Conservation (phyloP, 2,888 invertebrate genomes). For the Clitarchus hookeri region DNA sequence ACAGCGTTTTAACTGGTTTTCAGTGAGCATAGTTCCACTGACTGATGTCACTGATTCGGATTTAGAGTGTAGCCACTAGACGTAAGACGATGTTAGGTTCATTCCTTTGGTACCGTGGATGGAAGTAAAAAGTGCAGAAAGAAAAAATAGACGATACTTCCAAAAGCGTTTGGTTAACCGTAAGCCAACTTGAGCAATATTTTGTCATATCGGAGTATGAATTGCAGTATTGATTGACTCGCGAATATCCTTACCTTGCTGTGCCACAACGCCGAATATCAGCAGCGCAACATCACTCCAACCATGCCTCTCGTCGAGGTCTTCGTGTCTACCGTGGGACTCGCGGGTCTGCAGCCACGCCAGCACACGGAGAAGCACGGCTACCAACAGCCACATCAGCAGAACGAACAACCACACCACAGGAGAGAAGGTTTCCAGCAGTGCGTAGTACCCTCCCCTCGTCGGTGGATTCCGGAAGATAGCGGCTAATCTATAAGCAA, state of each 20-base stretch:
- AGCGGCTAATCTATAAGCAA: slow-evolving; percentile 52
- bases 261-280: slow-evolving; percentile 25
- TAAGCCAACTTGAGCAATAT: too few relatives aligned
- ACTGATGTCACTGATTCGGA: too few relatives aligned
- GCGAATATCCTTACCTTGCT: slow-evolving; percentile 34
- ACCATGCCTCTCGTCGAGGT: background rate
- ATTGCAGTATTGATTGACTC: too few relatives aligned
- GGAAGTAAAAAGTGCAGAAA: too few relatives aligned
- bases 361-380: slow-evolving; percentile 29
- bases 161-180: too few relatives aligned
- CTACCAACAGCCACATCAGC: slow-evolving; percentile 39
- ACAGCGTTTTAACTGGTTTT: too few relatives aligned
- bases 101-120: too few relatives aligned
- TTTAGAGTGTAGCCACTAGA: too few relatives aligned
- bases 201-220: too few relatives aligned
- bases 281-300: slow-evolving; percentile 34
- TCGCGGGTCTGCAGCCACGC: background rate
- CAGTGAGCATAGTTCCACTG: too few relatives aligned
- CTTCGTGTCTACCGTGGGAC: background rate
- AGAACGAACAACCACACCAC: slow-evolving; percentile 67
- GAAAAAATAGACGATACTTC: too few relatives aligned
- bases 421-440: slow-evolving; percentile 66
- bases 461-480: slow-evolving; percentile 74
- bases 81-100: too few relatives aligned
- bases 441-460: slow-evolving; percentile 72